Base-by-base conservation (phyloP, 2,888 invertebrate species). In the Heliconius charithonia region DNA sequence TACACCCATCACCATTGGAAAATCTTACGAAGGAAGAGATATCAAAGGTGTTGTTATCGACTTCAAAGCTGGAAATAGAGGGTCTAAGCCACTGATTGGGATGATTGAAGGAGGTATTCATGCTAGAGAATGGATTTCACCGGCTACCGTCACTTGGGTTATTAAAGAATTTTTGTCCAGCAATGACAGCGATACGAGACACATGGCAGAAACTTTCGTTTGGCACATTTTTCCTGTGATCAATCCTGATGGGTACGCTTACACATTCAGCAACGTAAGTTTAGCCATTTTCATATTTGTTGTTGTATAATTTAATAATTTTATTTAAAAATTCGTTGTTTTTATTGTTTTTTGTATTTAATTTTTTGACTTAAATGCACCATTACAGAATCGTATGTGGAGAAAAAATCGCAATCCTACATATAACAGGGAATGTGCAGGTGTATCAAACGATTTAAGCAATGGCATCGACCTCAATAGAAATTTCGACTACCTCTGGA, bases 221-320 rank as follows among this genome's bases (percentile, higher is more conserved):
- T 97, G 97, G 97, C 97, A 97, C 85, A 95, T 97, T 80, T 94
- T 97, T 79, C 97, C 97, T 0, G 96, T 96, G 0, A 90, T 95
- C 3, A 97, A 97, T 88, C 97, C 97, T 51, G 97, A 97, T 91
- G 97, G 97, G 25, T 97, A 97, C 86, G 95, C 86, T 3, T 97
- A 96, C 85, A 96, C 96, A 0, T 96, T 96, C 84, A 93, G 93
- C 2, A 91, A 87, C 80, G 97, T 97, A 90, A 94, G 95, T 90
- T 72, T 13, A 69, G 25, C 4, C 1, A 4, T 41, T 56, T n/a
- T 69, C 1, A n/a, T 41, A n/a, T 41, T 25, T 67, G 12, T 32
- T n/a, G 12, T 37, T 67, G 12, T 67, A 4, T 67, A 0, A 19
- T 22, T 37, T 19, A 3, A 1, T 22, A 29, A n/a, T n/a, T n/a